Conservation (phyloP, 2,888 invertebrate genomes). For the Thalpophila matura region DNA sequence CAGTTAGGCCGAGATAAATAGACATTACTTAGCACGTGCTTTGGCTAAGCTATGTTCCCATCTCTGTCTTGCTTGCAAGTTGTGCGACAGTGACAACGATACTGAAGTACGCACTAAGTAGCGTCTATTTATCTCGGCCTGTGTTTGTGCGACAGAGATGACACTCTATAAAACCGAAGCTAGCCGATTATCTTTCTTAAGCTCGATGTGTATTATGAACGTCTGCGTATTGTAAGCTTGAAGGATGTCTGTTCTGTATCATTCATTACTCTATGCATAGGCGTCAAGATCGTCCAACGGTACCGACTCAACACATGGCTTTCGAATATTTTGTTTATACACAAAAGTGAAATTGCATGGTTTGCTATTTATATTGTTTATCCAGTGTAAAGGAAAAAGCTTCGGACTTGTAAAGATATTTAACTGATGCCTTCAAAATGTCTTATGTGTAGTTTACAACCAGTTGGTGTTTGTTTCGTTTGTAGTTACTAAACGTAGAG, state of each 20-base stretch:
- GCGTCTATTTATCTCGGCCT: too few relatives aligned
- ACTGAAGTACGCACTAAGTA: too few relatives aligned
- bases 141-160: too few relatives aligned
- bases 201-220: too few relatives aligned
- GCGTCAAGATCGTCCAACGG: conserved; percentile 75
- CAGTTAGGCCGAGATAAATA: too few relatives aligned
- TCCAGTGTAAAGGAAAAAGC: conserved; percentile 33
- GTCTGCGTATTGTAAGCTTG: too few relatives aligned
- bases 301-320: conserved; percentile 71
- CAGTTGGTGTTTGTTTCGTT: not conserved
- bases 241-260: conserved; percentile 26
- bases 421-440: not conserved
- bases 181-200: too few relatives aligned
- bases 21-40: too few relatives aligned
- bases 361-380: conserved; percentile 34
- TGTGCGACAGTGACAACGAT: too few relatives aligned
- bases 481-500: not conserved
- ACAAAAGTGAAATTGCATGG: conserved; percentile 69
- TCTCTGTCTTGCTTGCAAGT: too few relatives aligned
- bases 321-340: conserved; percentile 70
- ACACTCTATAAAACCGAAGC: too few relatives aligned
- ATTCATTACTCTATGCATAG: conserved; percentile 34
- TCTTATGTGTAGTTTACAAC: not conserved
- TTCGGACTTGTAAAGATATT: not conserved
- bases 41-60: too few relatives aligned